phyloP scores from a whole-genome alignment of 2,797 vertebrate species.

The Hephaestus fuliginosus region DNA sequence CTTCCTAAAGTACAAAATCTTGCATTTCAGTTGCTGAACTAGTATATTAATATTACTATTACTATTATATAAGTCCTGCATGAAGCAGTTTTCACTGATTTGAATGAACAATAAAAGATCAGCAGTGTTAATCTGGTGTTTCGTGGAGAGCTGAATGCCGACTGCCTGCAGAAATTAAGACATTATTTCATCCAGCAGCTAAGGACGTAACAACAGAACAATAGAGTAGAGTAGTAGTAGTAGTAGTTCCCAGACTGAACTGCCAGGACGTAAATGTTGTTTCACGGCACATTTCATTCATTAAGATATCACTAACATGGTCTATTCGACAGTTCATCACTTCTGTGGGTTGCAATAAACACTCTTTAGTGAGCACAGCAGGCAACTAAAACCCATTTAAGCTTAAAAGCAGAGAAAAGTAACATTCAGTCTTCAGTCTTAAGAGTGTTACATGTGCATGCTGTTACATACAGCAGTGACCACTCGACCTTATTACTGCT shows the following conservation, averaged over 20 bases:
- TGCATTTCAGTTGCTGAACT: background rate
- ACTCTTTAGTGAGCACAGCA: background rate
- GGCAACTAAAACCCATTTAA: background rate
- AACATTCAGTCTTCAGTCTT: too few relatives aligned
- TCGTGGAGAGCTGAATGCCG: background rate
- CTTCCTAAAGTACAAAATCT: background rate
- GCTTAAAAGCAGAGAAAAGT: background rate
- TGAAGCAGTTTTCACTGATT: background rate
- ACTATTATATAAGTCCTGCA: too few relatives aligned
- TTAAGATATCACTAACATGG: background rate
- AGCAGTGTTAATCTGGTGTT: conserved; percentile 8
- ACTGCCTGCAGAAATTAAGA: background rate
- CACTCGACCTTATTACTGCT: background rate
- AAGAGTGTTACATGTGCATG: too few relatives aligned
- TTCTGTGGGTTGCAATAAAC: background rate
- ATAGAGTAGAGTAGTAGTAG: too few relatives aligned
- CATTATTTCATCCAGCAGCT: conserved; percentile 2
- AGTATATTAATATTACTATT: too few relatives aligned
- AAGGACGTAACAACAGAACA: background rate
- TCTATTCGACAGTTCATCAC: background rate
- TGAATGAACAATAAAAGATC: background rate
- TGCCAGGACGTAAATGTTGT: background rate
- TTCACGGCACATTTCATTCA: background rate
- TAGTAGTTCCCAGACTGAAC: background rate
- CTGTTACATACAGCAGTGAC: background rate